These are phyloP conservation scores for Aradophagus sp. DNA, from an alignment of 1,140 invertebrate genomes.

Conservation along the genomic window DNA sequence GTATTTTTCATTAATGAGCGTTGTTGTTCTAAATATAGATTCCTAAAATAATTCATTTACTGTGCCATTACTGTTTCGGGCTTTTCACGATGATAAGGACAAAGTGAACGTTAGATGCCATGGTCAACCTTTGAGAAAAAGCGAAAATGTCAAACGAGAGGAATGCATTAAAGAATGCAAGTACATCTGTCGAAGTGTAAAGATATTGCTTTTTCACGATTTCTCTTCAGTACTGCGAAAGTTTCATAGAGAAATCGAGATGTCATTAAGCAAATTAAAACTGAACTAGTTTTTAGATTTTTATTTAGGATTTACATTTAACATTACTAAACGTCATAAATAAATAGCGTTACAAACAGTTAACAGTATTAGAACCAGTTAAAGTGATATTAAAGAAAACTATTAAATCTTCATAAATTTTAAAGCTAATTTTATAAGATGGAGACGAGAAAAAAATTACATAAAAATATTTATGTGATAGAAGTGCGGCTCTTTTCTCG, in stretches of 20 bases:
- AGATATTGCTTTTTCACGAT: conserved; percentile 51
- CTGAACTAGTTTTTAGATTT: conserved; percentile 24
- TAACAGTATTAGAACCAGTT: no score
- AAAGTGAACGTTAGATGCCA: conserved; percentile 54
- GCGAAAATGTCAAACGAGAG: conserved; percentile 58
- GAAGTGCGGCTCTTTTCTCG: conserved; percentile 19
- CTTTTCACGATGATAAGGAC: conserved; percentile 37
- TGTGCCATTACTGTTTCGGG: conserved; percentile 33
- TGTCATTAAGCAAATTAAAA: conserved; percentile 31
- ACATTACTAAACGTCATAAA: no score
- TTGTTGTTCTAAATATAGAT: no score
- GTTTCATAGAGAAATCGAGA: conserved; percentile 49
- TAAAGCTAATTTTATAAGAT: no score
- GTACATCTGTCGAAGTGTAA: conserved; percentile 53
- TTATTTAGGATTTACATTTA: no score
- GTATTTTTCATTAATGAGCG: no score
- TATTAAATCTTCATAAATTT: no score
- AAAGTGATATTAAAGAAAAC: no score
- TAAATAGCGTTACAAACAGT: no score
- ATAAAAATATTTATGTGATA: conserved; percentile 11
- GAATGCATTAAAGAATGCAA: conserved; percentile 54
- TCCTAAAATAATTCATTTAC: conserved; percentile 11
- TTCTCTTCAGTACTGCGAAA: conserved; percentile 47
- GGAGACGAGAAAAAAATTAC: no score
- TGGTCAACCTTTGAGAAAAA: conserved; percentile 52